Base-by-base conservation (phyloP, 2,888 invertebrate genomes). In the Helleia helle region DNA sequence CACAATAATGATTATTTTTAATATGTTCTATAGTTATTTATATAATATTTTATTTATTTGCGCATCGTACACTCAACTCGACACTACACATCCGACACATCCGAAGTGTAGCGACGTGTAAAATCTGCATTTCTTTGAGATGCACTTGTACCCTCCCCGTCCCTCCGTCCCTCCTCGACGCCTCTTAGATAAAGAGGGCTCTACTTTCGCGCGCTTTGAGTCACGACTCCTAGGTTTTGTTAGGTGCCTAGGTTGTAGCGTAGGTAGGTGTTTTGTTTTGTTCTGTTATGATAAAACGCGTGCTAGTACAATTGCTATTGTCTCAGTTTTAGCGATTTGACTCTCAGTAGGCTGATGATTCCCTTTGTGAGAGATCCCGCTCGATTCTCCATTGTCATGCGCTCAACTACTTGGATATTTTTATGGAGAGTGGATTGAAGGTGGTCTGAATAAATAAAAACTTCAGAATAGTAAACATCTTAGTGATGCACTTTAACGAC, bases 81-180 rank as follows among this genome's bases (percentile, higher is more conserved):
- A 51, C 63, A 54, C 76, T 72, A 76, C 75, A 76, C 74, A 72
- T 68, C 65, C 71, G 62, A 60, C 69, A 67, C 74, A 61, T 71
- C 71, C 74, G 67, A 76, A 75, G 80, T 75, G 81, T 74, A 81
- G 81, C 83, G 80, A 81, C 83, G 83, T 83, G 83, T 84, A 83
- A 83, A 83, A 84, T 84, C 83, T 83, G 83, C 83, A 84, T 84
- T 84, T 84, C 83, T 84, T 84, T 84, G 83, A 84, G 83, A 81
- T 83, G 83, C 83, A 84, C 83, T 83, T 83, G 83, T 80, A 68
- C 65, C 49, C 52, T 47, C 48, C 47, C 50, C 83, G 79, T 68
- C 65, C 49, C 52, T 47, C 48, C 47, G 49, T 45, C 54, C 49
- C 47, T 50, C 56, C 59, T 62, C 59, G 59, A 64, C 71, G 68